phyloP scores from a whole-genome alignment of 1,140 invertebrate genomes.

The Caenorhabditis remanei region DNA sequence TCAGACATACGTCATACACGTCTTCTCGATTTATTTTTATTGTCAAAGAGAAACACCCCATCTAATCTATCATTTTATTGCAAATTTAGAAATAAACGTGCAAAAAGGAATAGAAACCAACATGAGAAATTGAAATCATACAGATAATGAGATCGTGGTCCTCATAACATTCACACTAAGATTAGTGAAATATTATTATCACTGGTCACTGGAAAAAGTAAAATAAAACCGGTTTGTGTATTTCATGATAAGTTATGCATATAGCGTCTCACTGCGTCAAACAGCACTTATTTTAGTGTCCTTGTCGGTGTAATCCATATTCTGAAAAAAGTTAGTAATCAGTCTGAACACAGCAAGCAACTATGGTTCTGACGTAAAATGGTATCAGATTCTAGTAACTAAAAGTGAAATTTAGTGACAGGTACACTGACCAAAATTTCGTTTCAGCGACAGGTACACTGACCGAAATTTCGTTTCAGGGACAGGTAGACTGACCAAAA shows the following conservation, averaged over 20 bases:
- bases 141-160: neutral
- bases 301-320: slow-evolving; percentile 39
- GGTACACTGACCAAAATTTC: too few relatives aligned
- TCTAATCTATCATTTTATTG: neutral
- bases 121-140: neutral
- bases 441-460: too few relatives aligned
- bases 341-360: neutral
- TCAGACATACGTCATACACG: slow-evolving; percentile 5
- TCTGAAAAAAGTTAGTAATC: slow-evolving; percentile 24
- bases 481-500: too few relatives aligned
- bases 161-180: neutral
- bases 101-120: too few relatives aligned
- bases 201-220: neutral
- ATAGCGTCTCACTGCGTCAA: too few relatives aligned
- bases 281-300: slow-evolving; percentile 57
- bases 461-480: too few relatives aligned
- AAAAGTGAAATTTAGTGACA: too few relatives aligned
- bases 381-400: too few relatives aligned
- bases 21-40: neutral
- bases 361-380: too few relatives aligned
- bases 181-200: too few relatives aligned
- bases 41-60: neutral
- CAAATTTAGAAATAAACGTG: too few relatives aligned
- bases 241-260: too few relatives aligned
- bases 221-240: neutral